phyloP scores from a whole-genome alignment of 1,140 invertebrate species.

The Lepidurus apus region DNA sequence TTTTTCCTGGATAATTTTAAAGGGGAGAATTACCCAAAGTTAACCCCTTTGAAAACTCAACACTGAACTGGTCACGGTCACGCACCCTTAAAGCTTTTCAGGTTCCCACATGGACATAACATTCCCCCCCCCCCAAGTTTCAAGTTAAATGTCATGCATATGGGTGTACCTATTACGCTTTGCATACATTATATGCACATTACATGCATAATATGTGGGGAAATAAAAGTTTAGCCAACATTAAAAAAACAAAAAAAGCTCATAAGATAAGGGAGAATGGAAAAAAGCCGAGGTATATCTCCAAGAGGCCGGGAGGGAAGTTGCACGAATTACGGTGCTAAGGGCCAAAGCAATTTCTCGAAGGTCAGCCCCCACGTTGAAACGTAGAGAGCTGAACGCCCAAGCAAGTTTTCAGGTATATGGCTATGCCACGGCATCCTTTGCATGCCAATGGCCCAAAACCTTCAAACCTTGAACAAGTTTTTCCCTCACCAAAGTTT shows the following conservation, averaged over 20 bases:
- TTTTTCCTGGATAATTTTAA: too few relatives aligned
- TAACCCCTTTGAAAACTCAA: too few relatives aligned
- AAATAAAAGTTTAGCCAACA: neutral
- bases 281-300: too few relatives aligned
- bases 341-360: conserved; percentile 17
- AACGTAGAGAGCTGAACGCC: neutral
- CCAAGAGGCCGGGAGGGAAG: neutral
- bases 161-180: neutral
- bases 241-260: neutral
- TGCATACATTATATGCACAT: neutral
- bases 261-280: too few relatives aligned
- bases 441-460: conserved; percentile 16
- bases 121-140: too few relatives aligned
- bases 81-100: neutral
- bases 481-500: neutral
- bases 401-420: conserved; percentile 15
- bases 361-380: conserved; percentile 20
- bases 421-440: neutral
- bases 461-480: neutral
- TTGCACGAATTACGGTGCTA: conserved; percentile 21
- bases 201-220: neutral
- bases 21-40: too few relatives aligned
- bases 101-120: neutral
- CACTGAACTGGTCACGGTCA: neutral
- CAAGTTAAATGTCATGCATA: neutral